These are phyloP conservation scores for Taxidea taxus DNA, from an alignment of 2,113 vertebrate species.

Conservation along the genomic window DNA sequence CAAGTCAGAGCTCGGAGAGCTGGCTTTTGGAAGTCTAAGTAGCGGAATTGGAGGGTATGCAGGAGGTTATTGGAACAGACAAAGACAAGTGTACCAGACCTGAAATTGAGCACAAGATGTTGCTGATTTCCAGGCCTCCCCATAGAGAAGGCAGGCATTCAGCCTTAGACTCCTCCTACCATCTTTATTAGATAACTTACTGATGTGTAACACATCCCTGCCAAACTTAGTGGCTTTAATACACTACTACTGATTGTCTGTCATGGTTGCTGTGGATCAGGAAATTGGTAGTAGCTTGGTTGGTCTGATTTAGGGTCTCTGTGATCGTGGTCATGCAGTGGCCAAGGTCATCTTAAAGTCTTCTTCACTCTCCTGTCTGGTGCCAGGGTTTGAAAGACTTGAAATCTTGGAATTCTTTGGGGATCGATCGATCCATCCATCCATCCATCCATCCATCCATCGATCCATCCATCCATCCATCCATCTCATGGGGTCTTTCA, in stretches of 20 bases:
- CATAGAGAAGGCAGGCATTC: neutral
- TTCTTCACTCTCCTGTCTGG: neutral
- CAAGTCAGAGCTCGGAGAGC: neutral
- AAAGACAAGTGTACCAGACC: neutral
- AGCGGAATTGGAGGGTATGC: neutral
- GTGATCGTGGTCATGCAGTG: neutral
- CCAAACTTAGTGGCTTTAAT: neutral
- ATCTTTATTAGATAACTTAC: neutral
- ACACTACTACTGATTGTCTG: neutral
- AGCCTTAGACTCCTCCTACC: neutral
- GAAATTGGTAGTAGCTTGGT: neutral
- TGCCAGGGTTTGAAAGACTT: neutral
- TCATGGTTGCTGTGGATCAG: neutral
- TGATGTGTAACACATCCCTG: neutral
- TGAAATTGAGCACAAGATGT: neutral
- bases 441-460: neutral
- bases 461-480: neutral
- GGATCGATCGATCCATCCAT: neutral
- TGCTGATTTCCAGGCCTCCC: neutral
- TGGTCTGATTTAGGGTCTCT: neutral
- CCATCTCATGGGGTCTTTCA: neutral
- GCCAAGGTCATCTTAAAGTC: neutral
- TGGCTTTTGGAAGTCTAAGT: neutral
- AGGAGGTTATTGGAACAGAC: neutral
- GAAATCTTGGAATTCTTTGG: neutral